These are phyloP conservation scores for Pipra filicauda DNA, from an alignment of 2,113 vertebrate species.

Conservation along the genomic window DNA sequence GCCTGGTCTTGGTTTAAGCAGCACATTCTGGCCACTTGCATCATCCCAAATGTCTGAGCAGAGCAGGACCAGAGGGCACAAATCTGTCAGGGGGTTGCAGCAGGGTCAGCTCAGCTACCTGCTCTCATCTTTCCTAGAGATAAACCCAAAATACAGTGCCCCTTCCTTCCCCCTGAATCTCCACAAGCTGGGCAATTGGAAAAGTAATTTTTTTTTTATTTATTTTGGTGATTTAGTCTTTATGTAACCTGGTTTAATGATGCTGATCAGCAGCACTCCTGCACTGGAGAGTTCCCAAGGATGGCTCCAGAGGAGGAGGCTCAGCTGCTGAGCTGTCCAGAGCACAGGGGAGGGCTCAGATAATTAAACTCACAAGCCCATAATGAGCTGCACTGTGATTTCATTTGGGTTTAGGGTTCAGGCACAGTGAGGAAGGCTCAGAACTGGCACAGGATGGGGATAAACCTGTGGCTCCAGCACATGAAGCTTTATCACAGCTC, in stretches of 20 bases:
- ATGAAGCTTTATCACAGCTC: neutral
- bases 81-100: neutral
- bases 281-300: neutral
- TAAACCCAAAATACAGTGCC: neutral
- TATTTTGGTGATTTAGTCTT: neutral
- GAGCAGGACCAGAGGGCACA: neutral
- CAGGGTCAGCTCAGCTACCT: neutral
- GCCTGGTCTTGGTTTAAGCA: neutral
- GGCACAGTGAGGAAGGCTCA: neutral
- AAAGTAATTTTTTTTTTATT: neutral
- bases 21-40: fast-evolving
- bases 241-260: neutral
- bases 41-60: neutral
- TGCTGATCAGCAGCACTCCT: neutral
- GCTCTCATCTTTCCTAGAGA: neutral
- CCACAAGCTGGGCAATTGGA: neutral
- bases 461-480: neutral
- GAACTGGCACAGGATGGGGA: neutral
- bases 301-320: neutral
- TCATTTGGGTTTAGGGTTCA: neutral
- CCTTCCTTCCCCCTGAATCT: neutral
- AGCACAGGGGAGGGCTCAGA: neutral
- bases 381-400: neutral
- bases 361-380: neutral
- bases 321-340: neutral